phyloP scores from a whole-genome alignment of 2,888 invertebrate genomes.

The Augochlorella aurata region DNA sequence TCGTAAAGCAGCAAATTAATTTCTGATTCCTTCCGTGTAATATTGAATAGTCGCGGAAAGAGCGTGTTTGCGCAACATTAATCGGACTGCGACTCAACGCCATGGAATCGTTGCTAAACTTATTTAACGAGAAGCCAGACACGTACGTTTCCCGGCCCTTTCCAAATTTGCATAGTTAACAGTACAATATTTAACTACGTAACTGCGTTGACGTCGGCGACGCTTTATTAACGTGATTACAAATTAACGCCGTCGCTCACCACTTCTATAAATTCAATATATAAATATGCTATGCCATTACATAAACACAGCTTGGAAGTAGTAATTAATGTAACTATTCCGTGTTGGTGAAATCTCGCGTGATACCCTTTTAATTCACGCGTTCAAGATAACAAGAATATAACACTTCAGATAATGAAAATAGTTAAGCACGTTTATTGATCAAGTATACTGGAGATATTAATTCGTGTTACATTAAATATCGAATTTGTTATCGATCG shows the following conservation, averaged over 20 bases:
- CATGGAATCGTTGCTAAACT: slow-evolving; percentile 36
- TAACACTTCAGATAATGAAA: no score
- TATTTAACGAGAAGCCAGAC: slow-evolving; percentile 38
- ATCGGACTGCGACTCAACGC: background rate
- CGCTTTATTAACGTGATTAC: slow-evolving; percentile 42
- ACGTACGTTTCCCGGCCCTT: slow-evolving; percentile 28
- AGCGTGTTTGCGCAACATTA: slow-evolving; percentile 28
- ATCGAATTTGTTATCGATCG: no score
- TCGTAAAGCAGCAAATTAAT: background rate
- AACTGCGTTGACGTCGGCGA: slow-evolving; percentile 25
- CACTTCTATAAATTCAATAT: background rate
- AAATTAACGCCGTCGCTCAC: background rate
- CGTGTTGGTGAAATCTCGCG: no score
- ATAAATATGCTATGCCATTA: background rate
- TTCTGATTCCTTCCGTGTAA: background rate
- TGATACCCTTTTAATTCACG: background rate
- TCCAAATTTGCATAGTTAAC: slow-evolving; percentile 47
- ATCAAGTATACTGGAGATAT: no score
- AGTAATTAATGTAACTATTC: background rate
- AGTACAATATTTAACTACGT: slow-evolving; percentile 46
- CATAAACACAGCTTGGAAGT: background rate
- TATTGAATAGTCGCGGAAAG: background rate
- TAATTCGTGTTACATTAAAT: no score
- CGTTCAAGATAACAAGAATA: no score
- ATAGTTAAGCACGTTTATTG: no score